Evolutionary conservation across 1,140 invertebrate species (phyloP).

Genomic region (Potamilus streckersoni): DNA sequence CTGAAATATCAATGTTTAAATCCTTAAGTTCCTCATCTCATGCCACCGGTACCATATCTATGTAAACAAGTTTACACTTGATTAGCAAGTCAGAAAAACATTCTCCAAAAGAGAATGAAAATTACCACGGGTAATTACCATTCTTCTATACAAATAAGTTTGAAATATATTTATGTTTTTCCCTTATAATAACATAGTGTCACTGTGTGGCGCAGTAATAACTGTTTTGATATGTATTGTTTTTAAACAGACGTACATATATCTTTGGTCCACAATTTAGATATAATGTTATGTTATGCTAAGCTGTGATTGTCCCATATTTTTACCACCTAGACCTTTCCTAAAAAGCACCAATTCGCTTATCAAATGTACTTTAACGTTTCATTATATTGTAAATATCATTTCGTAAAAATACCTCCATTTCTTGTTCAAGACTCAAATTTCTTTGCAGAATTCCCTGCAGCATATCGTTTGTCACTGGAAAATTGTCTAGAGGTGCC

Average conservation of each 20-base stretch:
- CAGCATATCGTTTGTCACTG: conserved; percentile 30
- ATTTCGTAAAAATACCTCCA: conserved; percentile 9
- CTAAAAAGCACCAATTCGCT: not conserved
- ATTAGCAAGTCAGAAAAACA: not conserved
- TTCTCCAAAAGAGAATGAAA: not conserved
- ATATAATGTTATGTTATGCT: not conserved
- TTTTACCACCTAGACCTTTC: too few species aligned
- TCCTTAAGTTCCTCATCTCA: not conserved
- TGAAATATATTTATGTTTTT: too few species aligned
- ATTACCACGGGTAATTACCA: not conserved
- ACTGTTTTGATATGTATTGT: too few species aligned
- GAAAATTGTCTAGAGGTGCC: conserved; percentile 10
- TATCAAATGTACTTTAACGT: not conserved
- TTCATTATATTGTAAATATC: too few species aligned
- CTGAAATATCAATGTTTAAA: conserved; percentile 2
- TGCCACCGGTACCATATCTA: not conserved
- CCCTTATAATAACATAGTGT: too few species aligned
- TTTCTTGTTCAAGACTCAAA: conserved; percentile 16
- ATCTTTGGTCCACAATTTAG: not conserved
- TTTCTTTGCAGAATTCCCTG: conserved; percentile 7
- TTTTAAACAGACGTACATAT: too few species aligned
- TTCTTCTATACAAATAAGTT: too few species aligned
- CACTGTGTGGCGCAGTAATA: too few species aligned
- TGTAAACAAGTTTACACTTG: too few species aligned
- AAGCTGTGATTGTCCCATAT: too few species aligned